Base-by-base conservation (phyloP, 2,888 invertebrate genomes). In the Mesopsocus fuscifrons region DNA sequence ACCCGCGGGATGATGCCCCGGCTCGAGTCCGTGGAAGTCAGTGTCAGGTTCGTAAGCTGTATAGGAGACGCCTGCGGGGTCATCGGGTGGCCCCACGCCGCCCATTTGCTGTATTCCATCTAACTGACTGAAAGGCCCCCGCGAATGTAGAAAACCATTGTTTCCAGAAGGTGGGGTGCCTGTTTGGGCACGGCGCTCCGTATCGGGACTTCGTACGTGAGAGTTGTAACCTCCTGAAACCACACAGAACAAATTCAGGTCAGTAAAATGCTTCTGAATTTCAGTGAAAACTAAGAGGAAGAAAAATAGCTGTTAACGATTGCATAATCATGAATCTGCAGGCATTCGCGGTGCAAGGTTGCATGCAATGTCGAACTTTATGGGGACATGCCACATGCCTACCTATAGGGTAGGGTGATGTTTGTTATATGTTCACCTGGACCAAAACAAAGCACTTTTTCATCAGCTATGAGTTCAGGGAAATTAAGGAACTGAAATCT, bases 11-110 rank as follows among this genome's bases (percentile, higher is more conserved):
- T 71, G 68, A 48, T 68, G 67, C 44, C 61, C 62, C 44, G 63
- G 61, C 44, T 68, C 64, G 46, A 68, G 54, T 43, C 66, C 62
- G 50, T 69, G 70, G 55, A 69, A 71, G 49, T 74, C 68, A 44
- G 65, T 59, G 42, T 65, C 64, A 47, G 67, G 65, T 49, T 72
- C 72, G 50, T 76, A 63, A 16, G 47, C 44, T 42, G 60, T 56
- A 48, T 60, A 59, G 46, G 60, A 57, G 38, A 58, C 59, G 17
- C 59, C 57, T 52, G 59, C 55, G 9, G 18, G 26, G 16, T 41
- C 41, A 16, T 23, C 32, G 9, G 32, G 26, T 16, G 41, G 32
- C 13, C 16, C 20, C 13, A 38, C 38, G 6, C 38, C 38, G 3
- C 38, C 38, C 38, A 38, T 38, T 20, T 38, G 17, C 20, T 38